phyloP scores from a whole-genome alignment of 2,797 vertebrate genomes.

The Phaenicophaeus curvirostris region DNA sequence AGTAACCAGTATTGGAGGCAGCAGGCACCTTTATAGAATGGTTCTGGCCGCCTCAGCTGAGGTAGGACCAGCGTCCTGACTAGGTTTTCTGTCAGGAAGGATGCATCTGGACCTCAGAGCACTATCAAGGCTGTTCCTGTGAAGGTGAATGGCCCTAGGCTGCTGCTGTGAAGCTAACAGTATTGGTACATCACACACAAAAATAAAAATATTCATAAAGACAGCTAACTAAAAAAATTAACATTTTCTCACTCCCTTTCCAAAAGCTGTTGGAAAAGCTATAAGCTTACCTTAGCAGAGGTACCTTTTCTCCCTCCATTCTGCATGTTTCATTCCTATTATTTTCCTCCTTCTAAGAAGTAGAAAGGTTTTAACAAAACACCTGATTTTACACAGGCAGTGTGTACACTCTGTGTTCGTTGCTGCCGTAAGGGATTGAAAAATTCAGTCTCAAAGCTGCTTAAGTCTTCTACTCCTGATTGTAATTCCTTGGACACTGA shows the following conservation, averaged over 20 bases:
- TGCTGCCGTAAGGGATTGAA: slow-evolving; percentile 11
- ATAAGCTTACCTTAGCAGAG: not conserved
- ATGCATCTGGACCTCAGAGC: not conserved
- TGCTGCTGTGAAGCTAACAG: not conserved
- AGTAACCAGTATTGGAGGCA: not conserved
- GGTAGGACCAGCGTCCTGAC: not conserved
- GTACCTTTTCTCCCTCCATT: not conserved
- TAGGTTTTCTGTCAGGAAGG: not conserved
- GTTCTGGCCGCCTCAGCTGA: not conserved
- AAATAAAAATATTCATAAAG: not conserved
- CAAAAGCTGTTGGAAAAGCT: not conserved
- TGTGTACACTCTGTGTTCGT: not conserved
- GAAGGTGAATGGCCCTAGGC: not conserved
- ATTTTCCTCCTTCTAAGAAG: not conserved
- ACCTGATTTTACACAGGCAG: slow-evolving; percentile 3
- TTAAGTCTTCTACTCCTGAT: slow-evolving; percentile 37
- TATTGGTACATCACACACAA: not conserved
- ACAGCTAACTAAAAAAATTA: not conserved
- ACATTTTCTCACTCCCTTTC: not conserved
- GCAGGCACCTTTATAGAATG: not conserved
- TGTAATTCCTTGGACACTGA: slow-evolving; percentile 45
- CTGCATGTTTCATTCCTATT: not conserved
- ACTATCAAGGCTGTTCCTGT: not conserved
- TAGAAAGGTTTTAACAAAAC: slow-evolving; percentile 7
- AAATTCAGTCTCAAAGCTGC: slow-evolving; percentile 27